phyloP scores from a whole-genome alignment of 2,113 vertebrate species.

The rat (Rattus norvegicus) region DNA sequence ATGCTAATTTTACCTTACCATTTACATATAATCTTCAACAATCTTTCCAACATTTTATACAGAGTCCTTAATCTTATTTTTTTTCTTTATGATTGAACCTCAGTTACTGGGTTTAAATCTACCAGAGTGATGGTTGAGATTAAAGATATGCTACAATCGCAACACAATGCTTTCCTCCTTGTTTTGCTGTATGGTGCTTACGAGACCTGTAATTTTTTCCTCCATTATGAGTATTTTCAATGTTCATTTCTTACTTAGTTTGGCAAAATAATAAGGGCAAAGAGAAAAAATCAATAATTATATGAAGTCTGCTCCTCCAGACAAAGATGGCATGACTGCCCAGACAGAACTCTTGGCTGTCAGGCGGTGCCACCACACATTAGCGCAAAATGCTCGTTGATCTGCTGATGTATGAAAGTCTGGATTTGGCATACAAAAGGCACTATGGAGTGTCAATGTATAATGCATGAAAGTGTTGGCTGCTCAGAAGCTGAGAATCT shows the following conservation, averaged over 20 bases:
- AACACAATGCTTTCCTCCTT: conserved; percentile 71
- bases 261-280: conserved; percentile 80
- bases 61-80: conserved; percentile 56
- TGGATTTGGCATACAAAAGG: conserved; percentile 83
- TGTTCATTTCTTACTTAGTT: conserved; percentile 70
- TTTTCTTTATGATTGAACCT: conserved; percentile 61
- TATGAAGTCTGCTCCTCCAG: conserved; percentile 75
- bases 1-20: background rate
- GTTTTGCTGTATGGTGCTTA: conserved; percentile 71
- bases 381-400: conserved; percentile 81
- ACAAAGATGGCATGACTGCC: conserved; percentile 83
- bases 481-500: conserved; percentile 80
- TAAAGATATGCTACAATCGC: conserved; percentile 63
- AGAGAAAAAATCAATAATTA: conserved; percentile 77
- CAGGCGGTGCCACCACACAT: conserved; percentile 80
- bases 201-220: conserved; percentile 70
- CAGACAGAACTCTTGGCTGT: conserved; percentile 83
- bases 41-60: conserved; percentile 64
- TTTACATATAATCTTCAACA: conserved; percentile 64
- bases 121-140: conserved; percentile 65
- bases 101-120: conserved; percentile 73
- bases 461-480: conserved; percentile 84
- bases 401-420: conserved; percentile 82
- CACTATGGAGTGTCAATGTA: conserved; percentile 82
- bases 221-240: conserved; percentile 69